A percentile compares a stretch with the other conserved stretches of the same genome.
Evolutionary conservation across 1,140 invertebrate genomes (phyloP).

Genomic region (Brachionus calyciflorus): DNA sequence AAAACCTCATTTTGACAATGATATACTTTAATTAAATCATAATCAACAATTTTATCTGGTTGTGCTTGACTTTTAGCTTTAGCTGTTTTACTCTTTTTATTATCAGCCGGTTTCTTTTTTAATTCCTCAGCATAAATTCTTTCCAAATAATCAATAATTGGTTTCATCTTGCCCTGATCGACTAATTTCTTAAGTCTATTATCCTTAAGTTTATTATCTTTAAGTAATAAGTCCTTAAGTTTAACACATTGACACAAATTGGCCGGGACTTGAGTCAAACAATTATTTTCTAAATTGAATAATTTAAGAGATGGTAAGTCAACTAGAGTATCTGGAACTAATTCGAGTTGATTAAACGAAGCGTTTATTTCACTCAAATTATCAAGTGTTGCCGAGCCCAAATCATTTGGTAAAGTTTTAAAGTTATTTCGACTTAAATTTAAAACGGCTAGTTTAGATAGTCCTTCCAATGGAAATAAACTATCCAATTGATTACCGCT

Average conservation of each 20-base stretch:
- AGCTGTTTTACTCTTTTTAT: no score
- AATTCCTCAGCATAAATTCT: conserved; percentile 49
- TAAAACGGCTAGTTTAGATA: conserved; percentile 64
- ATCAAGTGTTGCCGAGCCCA: conserved; percentile 65
- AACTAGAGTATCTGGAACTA: conserved; percentile 66
- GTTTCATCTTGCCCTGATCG: conserved; percentile 56
- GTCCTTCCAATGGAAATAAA: conserved; percentile 66
- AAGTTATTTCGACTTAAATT: conserved; percentile 72
- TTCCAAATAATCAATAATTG: conserved; percentile 54
- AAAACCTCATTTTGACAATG: conserved; percentile 63
- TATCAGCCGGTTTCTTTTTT: conserved; percentile 56
- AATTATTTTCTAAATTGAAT: conserved; percentile 70
- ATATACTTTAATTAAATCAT: conserved; percentile 61
- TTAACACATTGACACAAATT: conserved; percentile 68
- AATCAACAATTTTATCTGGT: conserved; percentile 48
- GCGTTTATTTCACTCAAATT: conserved; percentile 70
- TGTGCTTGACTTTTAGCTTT: conserved; percentile 51
- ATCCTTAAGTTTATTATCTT: conserved; percentile 45
- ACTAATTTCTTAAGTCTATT: conserved; percentile 49
- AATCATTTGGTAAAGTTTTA: conserved; percentile 65
- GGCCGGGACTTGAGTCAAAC: conserved; percentile 66
- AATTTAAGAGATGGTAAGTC: conserved; percentile 67
- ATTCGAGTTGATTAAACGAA: conserved; percentile 68
- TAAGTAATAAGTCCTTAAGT: conserved; percentile 63
- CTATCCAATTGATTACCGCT: conserved; percentile 67